Base-by-base conservation (phyloP, 2,797 vertebrate species). In the Cetoscarus ocellatus region DNA sequence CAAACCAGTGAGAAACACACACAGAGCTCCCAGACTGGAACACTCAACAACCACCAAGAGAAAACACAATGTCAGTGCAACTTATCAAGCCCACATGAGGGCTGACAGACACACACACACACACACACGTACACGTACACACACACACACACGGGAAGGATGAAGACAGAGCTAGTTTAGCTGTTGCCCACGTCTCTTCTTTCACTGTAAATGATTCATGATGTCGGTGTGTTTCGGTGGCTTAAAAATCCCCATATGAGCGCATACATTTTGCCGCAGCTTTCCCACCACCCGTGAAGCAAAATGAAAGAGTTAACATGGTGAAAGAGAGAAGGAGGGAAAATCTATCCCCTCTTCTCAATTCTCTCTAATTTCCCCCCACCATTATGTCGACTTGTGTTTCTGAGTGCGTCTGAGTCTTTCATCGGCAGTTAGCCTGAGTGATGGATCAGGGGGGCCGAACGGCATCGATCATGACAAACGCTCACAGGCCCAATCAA, bases 141-240 rank as follows among this genome's bases (percentile, higher is more conserved):
- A 65, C 3, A 27, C 27, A 27, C 27, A 27, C 27, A 27, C 27
- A 27, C 4, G 27, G 27, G 18, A 12, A 44, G 40, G 72, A 75
- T 80, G 67, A 77, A 82, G 80, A 77, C 82, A 45, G 73, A 75
- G 76, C 87, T 74, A 70, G 85, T 88, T 88, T 81, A 88, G 90
- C 75, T 85, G 76, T 84, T 88, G 83, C 88, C 86, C 83, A 68
- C 85, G 80, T 92, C 87, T 91, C 89, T 57, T 85, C 75, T 92
- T 92, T 92, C 88, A 88, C 75, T 79, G 69, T 92, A 91, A 93
- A 91, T 89, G 92, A 90, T 92, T 93, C 91, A 91, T 89, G 88
- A 91, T 92, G 90, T 89, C 75, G 80, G 38, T 80, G 88, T 88
- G 83, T 85, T 84, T 85, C 68, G 79, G 60, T 56, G 65, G 71